Percentiles rank a stretch among this genome's conserved stretches.
Evolutionary conservation across 2,888 invertebrate species (phyloP).

Genomic region (Caradrina clavipalpis): DNA sequence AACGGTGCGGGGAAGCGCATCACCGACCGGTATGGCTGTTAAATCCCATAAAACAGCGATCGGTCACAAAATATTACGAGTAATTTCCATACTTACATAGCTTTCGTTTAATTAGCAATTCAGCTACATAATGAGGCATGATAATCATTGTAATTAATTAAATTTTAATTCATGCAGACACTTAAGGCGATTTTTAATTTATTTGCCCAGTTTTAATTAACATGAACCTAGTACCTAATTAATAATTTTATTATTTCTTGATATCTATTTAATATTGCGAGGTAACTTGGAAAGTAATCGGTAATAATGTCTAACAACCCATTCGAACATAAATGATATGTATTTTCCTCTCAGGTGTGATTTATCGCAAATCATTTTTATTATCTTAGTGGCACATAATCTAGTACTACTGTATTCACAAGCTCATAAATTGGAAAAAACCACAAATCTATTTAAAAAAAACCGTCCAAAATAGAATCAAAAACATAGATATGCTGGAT

Average conservation of each 20-base stretch:
- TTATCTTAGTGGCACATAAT: background rate
- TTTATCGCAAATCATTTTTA: background rate
- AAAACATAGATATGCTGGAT: background rate
- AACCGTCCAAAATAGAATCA: background rate
- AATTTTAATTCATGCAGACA: slow-evolving; percentile 67
- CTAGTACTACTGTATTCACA: background rate
- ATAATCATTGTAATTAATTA: slow-evolving; percentile 75
- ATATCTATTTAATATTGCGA: background rate
- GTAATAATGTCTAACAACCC: background rate
- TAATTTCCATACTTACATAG: slow-evolving; percentile 48
- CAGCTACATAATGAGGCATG: slow-evolving; percentile 70
- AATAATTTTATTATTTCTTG: slow-evolving; percentile 8
- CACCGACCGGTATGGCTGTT: slow-evolving; percentile 26
- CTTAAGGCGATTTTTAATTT: slow-evolving; percentile 60
- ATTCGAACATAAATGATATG: background rate
- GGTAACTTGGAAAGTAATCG: background rate
- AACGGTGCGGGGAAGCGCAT: slow-evolving; percentile 16
- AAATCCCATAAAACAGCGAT: slow-evolving; percentile 33
- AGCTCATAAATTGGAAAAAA: too few species aligned
- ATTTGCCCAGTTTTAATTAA: slow-evolving; percentile 17
- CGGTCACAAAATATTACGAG: slow-evolving; percentile 45
- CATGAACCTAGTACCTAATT: slow-evolving; percentile 2
- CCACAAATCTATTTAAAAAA: too few species aligned
- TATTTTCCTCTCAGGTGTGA: background rate
- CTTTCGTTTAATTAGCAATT: slow-evolving; percentile 69